A percentile compares a stretch with the other conserved stretches of the same genome.
phyloP scores from a whole-genome alignment of 2,113 vertebrate genomes.

The Percina caprodes region DNA sequence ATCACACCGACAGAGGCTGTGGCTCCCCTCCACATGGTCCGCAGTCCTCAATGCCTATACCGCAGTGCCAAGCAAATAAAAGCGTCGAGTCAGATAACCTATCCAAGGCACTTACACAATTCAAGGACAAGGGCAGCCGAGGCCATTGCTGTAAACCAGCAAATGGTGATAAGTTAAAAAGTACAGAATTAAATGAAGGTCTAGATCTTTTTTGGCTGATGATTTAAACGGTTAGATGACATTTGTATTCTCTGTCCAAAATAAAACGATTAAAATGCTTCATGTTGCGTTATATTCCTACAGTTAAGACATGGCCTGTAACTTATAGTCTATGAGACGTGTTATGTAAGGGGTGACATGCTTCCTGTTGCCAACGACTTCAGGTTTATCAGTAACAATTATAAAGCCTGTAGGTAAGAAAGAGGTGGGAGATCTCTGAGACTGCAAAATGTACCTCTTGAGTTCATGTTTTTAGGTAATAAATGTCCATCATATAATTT shows the following conservation, averaged over 20 bases:
- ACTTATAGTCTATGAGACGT: constrained; percentile 8
- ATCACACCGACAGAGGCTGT: constrained; percentile 52
- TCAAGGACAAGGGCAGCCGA: constrained; percentile 84
- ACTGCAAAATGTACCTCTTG: background rate
- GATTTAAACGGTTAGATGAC: background rate
- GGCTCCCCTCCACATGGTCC: constrained; percentile 76
- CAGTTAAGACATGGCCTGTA: constrained; percentile 7
- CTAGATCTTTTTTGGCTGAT: background rate
- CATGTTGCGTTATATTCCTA: background rate
- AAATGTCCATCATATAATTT: background rate
- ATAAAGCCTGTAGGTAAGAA: constrained; percentile 39
- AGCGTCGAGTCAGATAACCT: constrained; percentile 87
- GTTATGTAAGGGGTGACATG: constrained; percentile 63
- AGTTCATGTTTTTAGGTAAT: background rate
- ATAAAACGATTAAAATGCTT: background rate
- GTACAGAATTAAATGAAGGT: background rate
- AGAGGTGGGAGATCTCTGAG: constrained; percentile 7
- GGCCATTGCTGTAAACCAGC: constrained; percentile 59
- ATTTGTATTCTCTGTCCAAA: background rate
- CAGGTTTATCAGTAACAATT: constrained; percentile 62
- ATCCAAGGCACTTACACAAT: constrained; percentile 83
- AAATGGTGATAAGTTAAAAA: constrained; percentile 10
- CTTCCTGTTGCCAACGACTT: constrained; percentile 63
- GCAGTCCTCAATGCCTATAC: constrained; percentile 82
- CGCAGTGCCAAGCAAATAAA: constrained; percentile 86